Evolutionary conservation across 2,113 vertebrate species (phyloP), one percentile per base, ranked within the genome.

Genomic region (Otolemur garnettii): DNA sequence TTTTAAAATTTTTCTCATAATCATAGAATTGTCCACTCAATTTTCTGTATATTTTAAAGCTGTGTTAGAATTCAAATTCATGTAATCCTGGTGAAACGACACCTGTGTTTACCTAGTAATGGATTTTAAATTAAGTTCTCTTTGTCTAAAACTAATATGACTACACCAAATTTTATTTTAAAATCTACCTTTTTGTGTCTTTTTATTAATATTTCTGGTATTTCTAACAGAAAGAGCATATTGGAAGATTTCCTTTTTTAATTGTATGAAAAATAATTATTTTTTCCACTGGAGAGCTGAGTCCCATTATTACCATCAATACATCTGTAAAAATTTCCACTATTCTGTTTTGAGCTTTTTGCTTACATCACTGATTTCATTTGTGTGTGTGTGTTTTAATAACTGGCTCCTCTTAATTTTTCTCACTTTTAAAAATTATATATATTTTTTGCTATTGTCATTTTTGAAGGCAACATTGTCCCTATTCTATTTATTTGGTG

Each of bases 1-100:
- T 79, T 60, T 60, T 60, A 97, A 92, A 81, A 53, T 87, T 5
- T 90, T 14, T 96, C 7, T 80, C 55, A 85, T 45, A 78, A 79
- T 84, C 14, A 17, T 69, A 26, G 21, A 75, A 42, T 22, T 96
- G 0, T 45, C 19, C 8, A 18, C 81, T 92, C 82, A 79, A 77
- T 72, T 60, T 42, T 42, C 19, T 38, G 33, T 28, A 68, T 53
- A 10, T 81, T 83, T 86, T 74, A 83, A 89, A 95, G 4, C 30
- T 90, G 50, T 86, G 13, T 68, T 75, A 96, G 21, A 77, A 33
- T 59, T 79, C 18, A 2, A 85, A 91, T 93, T 92, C n/a, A 86
- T 69, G 11, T 69, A 87, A 79, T 90, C 7, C 7, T 94, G n/a
- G 2, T 35, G 15, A 93, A 92, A 90, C 80, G 7, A 90, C 19